Conservation (phyloP, 2,113 vertebrate genomes). For the Piprites chloris region DNA sequence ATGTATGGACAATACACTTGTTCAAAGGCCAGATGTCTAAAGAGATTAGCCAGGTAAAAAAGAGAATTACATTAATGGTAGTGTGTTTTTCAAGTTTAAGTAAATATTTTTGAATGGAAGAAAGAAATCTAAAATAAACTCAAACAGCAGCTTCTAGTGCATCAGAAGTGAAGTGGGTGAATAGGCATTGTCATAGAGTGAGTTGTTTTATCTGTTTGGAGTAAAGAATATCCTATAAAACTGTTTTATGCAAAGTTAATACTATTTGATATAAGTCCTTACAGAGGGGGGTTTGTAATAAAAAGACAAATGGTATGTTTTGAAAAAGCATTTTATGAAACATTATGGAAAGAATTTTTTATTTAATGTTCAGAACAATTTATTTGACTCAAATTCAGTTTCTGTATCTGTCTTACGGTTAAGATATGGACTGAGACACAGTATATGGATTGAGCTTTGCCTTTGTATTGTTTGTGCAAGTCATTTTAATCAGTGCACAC, state of each 20-base stretch:
- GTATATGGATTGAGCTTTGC: background rate
- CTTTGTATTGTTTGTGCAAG: background rate
- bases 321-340: background rate
- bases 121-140: slow-evolving; percentile 1
- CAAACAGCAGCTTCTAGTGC: background rate
- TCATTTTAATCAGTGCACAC: background rate
- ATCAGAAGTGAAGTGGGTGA: background rate
- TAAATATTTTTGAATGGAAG: background rate
- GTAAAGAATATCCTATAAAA: background rate
- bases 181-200: background rate
- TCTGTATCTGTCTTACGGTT: background rate
- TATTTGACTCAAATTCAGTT: background rate
- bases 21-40: slow-evolving; percentile 25
- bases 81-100: background rate
- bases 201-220: background rate
- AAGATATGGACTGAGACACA: background rate
- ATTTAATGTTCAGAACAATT: background rate
- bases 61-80: background rate
- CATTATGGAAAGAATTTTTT: background rate
- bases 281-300: background rate
- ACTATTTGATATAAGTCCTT: background rate
- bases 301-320: background rate
- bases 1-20: slow-evolving; percentile 4
- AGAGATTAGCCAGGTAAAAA: background rate
- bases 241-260: background rate